These are phyloP conservation scores for Fundulus diaphanus DNA, from an alignment of 2,797 vertebrate species.

Conservation along the genomic window DNA sequence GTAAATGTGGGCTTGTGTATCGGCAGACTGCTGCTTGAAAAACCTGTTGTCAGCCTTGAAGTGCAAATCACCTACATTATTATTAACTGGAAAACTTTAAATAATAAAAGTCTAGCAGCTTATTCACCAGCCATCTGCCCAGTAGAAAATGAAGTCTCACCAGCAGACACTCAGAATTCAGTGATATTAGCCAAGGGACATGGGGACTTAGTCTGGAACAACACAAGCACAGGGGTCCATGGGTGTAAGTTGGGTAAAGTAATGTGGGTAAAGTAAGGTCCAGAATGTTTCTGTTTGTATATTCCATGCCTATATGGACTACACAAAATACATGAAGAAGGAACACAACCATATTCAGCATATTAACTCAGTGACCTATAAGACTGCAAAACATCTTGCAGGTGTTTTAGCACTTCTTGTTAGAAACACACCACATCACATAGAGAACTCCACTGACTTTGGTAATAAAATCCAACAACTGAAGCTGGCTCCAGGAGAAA, in stretches of 20 bases:
- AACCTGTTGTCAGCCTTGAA: not conserved
- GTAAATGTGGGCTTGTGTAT: not conserved
- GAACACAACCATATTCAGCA: too few species aligned
- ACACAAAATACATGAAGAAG: too few species aligned
- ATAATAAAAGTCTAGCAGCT: not conserved
- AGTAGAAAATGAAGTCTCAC: not conserved
- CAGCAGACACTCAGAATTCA: not conserved
- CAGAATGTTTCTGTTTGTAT: too few species aligned
- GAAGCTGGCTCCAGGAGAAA: too few species aligned
- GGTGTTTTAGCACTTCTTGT: too few species aligned
- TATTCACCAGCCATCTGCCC: not conserved
- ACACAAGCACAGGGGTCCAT: not conserved
- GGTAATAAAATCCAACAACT: too few species aligned
- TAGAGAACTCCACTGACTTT: too few species aligned
- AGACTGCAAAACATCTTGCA: too few species aligned
- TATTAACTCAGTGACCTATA: too few species aligned
- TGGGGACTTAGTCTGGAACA: not conserved
- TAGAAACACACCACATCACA: too few species aligned
- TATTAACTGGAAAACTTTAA: not conserved
- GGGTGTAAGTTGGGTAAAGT: not conserved
- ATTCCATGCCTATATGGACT: too few species aligned
- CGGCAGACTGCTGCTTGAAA: not conserved
- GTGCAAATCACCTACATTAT: not conserved
- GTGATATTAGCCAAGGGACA: not conserved
- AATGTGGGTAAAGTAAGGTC: too few species aligned